Base-by-base conservation (phyloP, 2,113 vertebrate species). In the Cyanistes caeruleus region DNA sequence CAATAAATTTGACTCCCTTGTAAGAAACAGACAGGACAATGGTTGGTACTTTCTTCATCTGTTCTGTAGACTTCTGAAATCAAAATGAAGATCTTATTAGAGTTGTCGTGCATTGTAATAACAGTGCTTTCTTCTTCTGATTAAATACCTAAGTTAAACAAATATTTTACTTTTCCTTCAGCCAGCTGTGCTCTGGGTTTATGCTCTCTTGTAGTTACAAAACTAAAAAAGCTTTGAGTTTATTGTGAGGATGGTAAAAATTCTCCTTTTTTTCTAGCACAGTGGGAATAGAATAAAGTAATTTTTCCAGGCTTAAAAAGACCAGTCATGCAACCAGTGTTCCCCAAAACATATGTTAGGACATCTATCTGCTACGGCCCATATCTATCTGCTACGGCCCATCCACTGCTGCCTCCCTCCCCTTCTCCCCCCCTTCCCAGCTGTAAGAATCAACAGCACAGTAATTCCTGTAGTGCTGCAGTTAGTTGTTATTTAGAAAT, bases 1-100 rank as follows among this genome's bases (percentile, higher is more conserved):
- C 99, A 73, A 99, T 99, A 97, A 99, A 99, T 97, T 99, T 99
- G 93, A 99, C 99, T 97, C 99, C 99, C 97, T 99, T 99, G 98
- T 99, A 99, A 75, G 99, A 99, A 91, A 99, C 99, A 1, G 99
- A 99, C 51, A 99, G 98, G 49, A 99, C 98, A 96, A 99, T 99
- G 83, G 99, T 99, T 79, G 99, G 99, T 59, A 99, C 99, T 93
- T 99, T 99, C 98, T 99, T 99, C 99, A 99, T 99, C 97, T 99
- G 99, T 98, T 99, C 99, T 53, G 99, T 99, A 92, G 99, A 99
- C 98, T 99, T 99, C 99, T 99, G 97, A 91, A 98, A 98, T 73
- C 84, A 97, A 97, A 98, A 90, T 23, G 7, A 97, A 94, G 83
- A 94, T 69, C 68, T 56, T 79, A 84, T 98, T 96, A 97, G 94